Evolutionary conservation across 2,797 vertebrate genomes (phyloP), one percentile per base, ranked within the genome.

Genomic region (Mormyrus proboscirostris): DNA sequence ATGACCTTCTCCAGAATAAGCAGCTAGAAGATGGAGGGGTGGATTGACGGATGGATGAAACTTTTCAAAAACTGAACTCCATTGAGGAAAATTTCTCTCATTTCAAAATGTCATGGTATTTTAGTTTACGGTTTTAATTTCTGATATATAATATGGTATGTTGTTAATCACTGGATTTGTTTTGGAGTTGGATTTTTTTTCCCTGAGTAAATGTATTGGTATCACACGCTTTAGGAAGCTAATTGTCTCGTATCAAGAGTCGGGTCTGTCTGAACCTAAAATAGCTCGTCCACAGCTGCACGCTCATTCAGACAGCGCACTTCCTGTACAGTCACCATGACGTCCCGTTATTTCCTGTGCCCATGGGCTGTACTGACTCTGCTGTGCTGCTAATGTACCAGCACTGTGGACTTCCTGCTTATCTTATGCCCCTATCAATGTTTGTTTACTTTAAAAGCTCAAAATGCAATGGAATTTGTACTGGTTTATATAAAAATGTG

Each of bases 151-250:
- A 59, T n/a, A 59, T 51, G 50, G 3, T 59, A 33, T 73, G 55
- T 62, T 65, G 38, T 88, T 62, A 14, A 94, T 95, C 96, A 96
- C 95, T 96, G 95, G 95, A 95, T 93, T 91, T 76, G 29, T 9
- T 57, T 84, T 8, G 1, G 47, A 86, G 49, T 51, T 53, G 22
- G n/a, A 14, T 29, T 88, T 94, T 94, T 94, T 86, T 53, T 93
- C 94, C 25, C n/a, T 92, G 84, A 41, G 38, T 41, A 79, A 91
- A 92, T 55, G 22, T 4, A 82, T 65, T 95, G 29, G 92, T 90
- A 94, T 91, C 94, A 93, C 94, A 96, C 1, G 33, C 95, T 95
- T 92, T 92, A 76, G 93, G 95, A 95, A 95, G 95, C 91, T 93
- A 90, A 94, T 89, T 38, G 76, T n/a, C 73, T 90, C 90, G 91